Evolutionary conservation across 2,888 invertebrate species (phyloP).

Genomic region (Rhabditoides inermis): DNA sequence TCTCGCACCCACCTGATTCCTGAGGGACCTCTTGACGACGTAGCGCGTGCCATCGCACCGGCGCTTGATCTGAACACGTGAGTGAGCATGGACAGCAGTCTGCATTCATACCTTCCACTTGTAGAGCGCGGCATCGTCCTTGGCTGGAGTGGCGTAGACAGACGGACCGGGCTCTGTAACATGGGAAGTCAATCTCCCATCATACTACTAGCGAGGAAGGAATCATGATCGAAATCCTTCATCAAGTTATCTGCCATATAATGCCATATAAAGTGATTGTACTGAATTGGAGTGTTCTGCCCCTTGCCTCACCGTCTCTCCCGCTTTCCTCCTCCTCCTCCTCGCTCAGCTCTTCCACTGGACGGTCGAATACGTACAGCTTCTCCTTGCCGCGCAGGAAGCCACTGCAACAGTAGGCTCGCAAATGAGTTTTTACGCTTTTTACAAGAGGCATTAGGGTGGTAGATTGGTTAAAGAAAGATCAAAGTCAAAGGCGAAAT

Average conservation of each 20-base stretch:
- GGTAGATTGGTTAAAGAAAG: too few species aligned
- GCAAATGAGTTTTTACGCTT: too few species aligned
- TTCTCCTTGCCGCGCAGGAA: neutral
- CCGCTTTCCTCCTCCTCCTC: slow-evolving; percentile 15
- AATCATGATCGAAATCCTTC: too few species aligned
- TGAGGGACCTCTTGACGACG: slow-evolving; percentile 66
- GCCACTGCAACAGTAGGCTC: neutral
- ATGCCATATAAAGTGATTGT: too few species aligned
- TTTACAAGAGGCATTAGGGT: too few species aligned
- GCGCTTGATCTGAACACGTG: slow-evolving; percentile 57
- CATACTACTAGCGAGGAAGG: too few species aligned
- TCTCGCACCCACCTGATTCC: slow-evolving; percentile 53
- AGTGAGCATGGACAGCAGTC: neutral
- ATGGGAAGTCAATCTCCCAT: too few species aligned
- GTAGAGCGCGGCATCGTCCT: slow-evolving; percentile 13
- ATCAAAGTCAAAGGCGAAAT: too few species aligned
- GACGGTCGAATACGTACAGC: slow-evolving; percentile 16
- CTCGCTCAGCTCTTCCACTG: slow-evolving; percentile 11
- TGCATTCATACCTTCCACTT: slow-evolving; percentile 19
- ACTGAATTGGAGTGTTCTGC: too few species aligned
- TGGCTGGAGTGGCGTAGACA: too few species aligned
- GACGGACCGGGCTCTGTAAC: too few species aligned
- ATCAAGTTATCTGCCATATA: too few species aligned
- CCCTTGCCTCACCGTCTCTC: slow-evolving; percentile 17
- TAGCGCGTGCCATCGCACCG: slow-evolving; percentile 70